Evolutionary conservation across 2,888 invertebrate species (phyloP), one percentile per base, ranked within the genome.

Genomic region (Choreutis nemorana): DNA sequence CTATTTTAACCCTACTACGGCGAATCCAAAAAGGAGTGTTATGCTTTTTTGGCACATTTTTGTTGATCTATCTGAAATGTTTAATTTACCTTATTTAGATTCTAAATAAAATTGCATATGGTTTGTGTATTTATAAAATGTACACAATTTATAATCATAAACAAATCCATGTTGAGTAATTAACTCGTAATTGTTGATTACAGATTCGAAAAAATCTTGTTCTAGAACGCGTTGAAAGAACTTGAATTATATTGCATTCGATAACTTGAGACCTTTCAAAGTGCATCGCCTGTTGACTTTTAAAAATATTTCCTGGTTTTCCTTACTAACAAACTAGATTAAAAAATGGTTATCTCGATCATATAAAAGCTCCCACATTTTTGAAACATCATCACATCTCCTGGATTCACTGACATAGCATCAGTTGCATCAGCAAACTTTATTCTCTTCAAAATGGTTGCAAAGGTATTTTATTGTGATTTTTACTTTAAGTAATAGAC

Each of bases 281-380:
- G 68, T 51, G 58, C 64, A 58, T 63, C 62, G 65, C 33, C 57
- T 64, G 73, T 75, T 75, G 73, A 72, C 71, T 71, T 75, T 75
- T 61, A 68, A 40, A n/a, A n/a, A 43, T 33, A 44, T 59, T 72
- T 75, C 75, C 73, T 72, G 68, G 60, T 56, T 63, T 65, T 65
- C 59, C 62, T 56, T 36, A 43, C 45, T 48, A 56, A 39, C 38
- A 53, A 55, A 53, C 47, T 46, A 45, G 39, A 54, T 44, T 41
- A 46, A 52, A 49, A 68, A 64, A 61, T 65, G 55, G 58, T 62
- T 49, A 44, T 28, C 23, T 43, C 30, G 38, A 35, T 41, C 41
- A 53, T 75, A 75, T 70, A 75, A 58, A 58, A 50, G 46, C 31
- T 36, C 29, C 25, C 24, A 34, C 32, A 35, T 29, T 32, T 31